These are phyloP conservation scores for Lasiurus borealis DNA, from an alignment of 2,113 vertebrate genomes.

Conservation along the genomic window DNA sequence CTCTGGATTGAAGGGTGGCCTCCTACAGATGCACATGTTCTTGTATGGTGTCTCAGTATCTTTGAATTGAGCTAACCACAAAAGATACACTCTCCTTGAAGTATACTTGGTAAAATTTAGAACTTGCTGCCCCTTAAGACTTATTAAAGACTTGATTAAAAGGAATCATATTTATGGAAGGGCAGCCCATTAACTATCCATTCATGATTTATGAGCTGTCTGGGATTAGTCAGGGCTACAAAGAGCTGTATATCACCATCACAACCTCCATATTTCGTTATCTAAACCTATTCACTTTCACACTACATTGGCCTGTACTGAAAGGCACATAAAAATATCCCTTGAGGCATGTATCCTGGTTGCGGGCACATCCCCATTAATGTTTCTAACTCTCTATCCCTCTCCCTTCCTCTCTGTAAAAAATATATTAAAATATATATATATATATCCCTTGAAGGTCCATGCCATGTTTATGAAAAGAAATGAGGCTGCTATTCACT, in stretches of 20 bases:
- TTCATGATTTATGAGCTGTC: background rate
- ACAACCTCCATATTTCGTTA: background rate
- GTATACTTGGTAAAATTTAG: slow-evolving; percentile 6
- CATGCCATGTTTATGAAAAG: background rate
- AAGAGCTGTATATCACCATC: background rate
- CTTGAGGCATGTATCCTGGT: background rate
- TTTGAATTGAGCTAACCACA: background rate
- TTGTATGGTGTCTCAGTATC: slow-evolving; percentile 17
- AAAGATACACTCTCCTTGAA: slow-evolving; percentile 29
- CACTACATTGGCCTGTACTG: background rate
- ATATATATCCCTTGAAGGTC: background rate
- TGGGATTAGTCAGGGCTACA: background rate
- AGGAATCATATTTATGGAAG: background rate
- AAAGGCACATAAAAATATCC: background rate
- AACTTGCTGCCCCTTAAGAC: slow-evolving; percentile 14
- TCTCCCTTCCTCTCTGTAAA: too few species aligned
- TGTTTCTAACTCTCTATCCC: too few species aligned
- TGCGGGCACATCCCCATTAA: too few species aligned
- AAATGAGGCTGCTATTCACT: background rate
- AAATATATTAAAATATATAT: too few species aligned
- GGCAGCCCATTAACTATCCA: background rate
- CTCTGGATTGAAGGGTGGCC: background rate
- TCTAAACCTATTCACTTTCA: background rate
- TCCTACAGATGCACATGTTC: background rate
- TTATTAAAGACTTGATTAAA: slow-evolving; percentile 26